These are phyloP conservation scores for Eudasyphora cyanicolor DNA, from an alignment of 2,888 invertebrate species.

Conservation along the genomic window DNA sequence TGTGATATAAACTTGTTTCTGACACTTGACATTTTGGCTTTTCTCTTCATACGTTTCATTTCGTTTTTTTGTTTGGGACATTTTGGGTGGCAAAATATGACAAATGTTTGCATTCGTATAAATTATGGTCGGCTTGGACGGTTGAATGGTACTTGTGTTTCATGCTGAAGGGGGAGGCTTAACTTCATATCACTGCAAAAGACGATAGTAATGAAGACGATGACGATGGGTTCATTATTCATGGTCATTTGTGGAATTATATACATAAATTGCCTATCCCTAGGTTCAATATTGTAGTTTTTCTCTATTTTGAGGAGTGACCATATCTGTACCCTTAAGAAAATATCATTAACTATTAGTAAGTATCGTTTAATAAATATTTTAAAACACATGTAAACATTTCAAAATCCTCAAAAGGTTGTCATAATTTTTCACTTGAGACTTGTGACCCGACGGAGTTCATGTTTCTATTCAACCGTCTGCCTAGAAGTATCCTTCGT, in stretches of 20 bases:
- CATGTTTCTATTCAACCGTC: neutral
- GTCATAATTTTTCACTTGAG: slow-evolving; percentile 10
- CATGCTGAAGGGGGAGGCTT: neutral
- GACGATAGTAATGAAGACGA: too few species aligned
- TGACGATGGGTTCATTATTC: neutral
- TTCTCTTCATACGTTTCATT: neutral
- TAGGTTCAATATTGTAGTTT: neutral
- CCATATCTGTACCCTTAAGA: neutral
- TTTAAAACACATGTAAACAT: neutral
- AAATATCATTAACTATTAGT: neutral
- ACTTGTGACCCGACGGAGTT: neutral
- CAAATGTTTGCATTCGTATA: slow-evolving; percentile 30
- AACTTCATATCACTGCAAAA: neutral
- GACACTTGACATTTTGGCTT: slow-evolving; percentile 65
- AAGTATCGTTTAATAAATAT: too few species aligned
- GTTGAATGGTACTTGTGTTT: neutral
- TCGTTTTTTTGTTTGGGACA: neutral
- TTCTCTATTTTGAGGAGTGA: neutral
- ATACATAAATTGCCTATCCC: slow-evolving; percentile 6
- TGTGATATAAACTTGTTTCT: slow-evolving; percentile 52
- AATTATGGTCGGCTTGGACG: slow-evolving; percentile 17
- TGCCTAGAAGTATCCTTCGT: neutral
- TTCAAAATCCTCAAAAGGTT: neutral
- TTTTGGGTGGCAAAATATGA: slow-evolving; percentile 24
- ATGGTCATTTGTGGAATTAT: slow-evolving; percentile 10